A percentile compares a stretch with the other conserved stretches of the same genome.
Conservation (phyloP, 2,888 invertebrate genomes). For the Diaprepes abbreviatus region DNA sequence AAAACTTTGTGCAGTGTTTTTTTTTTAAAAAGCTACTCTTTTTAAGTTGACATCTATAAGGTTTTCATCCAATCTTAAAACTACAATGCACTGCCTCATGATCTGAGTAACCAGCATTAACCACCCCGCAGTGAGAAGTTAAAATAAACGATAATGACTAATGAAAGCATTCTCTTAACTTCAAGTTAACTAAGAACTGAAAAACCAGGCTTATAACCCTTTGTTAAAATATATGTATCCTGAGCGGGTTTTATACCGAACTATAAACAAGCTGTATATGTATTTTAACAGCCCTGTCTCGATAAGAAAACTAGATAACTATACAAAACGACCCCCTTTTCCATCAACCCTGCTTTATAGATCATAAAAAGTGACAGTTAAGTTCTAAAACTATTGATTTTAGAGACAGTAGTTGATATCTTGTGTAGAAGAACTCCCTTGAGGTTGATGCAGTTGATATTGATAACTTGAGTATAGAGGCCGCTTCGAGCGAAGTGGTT, state of each 20-base stretch:
- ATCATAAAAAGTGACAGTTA: constrained; percentile 26
- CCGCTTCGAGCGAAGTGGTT: not conserved
- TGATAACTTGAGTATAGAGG: constrained; percentile 18
- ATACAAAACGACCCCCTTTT: not conserved
- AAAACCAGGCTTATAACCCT: too few species aligned
- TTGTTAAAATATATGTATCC: not conserved
- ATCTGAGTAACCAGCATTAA: too few species aligned
- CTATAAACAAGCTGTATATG: constrained; percentile 20
- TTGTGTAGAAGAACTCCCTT: not conserved
- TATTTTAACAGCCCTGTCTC: constrained; percentile 14
- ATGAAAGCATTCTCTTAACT: too few species aligned
- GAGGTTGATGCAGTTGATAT: constrained; percentile 1
- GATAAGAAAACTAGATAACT: constrained; percentile 19
- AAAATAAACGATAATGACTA: too few species aligned
- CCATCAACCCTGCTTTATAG: constrained; percentile 24
- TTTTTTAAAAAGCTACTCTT: too few species aligned
- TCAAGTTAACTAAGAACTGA: too few species aligned
- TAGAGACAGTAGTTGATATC: not conserved
- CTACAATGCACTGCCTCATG: too few species aligned
- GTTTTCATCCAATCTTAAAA: too few species aligned
- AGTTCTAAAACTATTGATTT: constrained; percentile 20
- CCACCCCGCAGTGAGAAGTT: too few species aligned
- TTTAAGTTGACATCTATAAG: too few species aligned
- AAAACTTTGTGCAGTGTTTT: too few species aligned
- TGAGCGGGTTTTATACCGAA: not conserved